Evolutionary conservation across 1,140 invertebrate genomes (phyloP), one percentile per base, ranked within the genome.

Genomic region (Gerris buenoi): DNA sequence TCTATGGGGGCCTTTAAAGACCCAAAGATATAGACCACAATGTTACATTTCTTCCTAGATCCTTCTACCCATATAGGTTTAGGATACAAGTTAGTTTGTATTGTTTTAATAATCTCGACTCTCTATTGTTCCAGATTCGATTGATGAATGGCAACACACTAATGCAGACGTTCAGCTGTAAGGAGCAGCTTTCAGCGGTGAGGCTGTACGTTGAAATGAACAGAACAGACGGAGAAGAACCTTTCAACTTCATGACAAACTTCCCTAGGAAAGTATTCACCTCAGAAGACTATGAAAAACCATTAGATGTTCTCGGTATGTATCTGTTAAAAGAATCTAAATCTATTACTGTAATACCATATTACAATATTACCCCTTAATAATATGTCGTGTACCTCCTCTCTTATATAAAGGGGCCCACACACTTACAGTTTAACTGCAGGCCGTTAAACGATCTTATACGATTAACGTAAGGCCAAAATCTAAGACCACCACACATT

Each of bases 101-200:
- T n/a, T n/a, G n/a, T n/a, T n/a, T n/a, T n/a, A n/a, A n/a, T n/a
- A n/a, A n/a, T n/a, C n/a, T n/a, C n/a, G n/a, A n/a, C n/a, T n/a
- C n/a, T n/a, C n/a, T n/a, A n/a, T n/a, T 70, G 57, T 71, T 75
- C 70, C 56, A 80, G 79, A 82, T 86, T 63, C 75, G 85, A 69
- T 76, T 87, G 56, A 85, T 84, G 1, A 83, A 84, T 77, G 91
- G 91, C 25, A 77, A 83, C 67, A 81, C 84, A 0, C 73, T 94
- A 3, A 85, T 81, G 0, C 86, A 93, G 75, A 86, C 81, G 29
- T 94, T 94, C 76, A 86, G 87, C 57, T 85, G 86, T 22, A 93
- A 93, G 74, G 94, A 97, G 76, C 86, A 89, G 68, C 78, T 97
- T 5, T 89, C 92, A 15, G 91, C 92, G 25, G 93, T 97, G 25